phyloP scores from a whole-genome alignment of 64 coral and sea anemone species.

The Anthopleura sola region DNA sequence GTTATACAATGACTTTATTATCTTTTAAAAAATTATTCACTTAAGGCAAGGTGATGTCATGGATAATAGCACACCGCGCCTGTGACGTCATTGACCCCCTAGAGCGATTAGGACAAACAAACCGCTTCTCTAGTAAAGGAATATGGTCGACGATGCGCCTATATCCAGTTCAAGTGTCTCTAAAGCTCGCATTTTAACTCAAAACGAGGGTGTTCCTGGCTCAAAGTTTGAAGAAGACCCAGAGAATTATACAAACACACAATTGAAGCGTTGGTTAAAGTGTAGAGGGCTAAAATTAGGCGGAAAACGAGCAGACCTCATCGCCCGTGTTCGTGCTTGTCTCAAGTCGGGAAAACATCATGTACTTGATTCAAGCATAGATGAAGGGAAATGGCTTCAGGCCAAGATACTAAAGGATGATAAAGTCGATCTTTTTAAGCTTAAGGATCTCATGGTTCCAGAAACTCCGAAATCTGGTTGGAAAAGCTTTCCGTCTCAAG shows the following conservation, averaged over 20 bases:
- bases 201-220: constrained; percentile 23
- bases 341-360: constrained; percentile 7
- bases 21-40: too few relatives aligned
- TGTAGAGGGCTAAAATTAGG: constrained; percentile 29
- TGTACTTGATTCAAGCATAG: background rate
- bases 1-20: too few relatives aligned
- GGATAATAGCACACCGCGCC: too few relatives aligned
- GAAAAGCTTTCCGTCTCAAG: background rate
- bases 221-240: constrained; percentile 28
- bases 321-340: constrained; percentile 11
- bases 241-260: constrained; percentile 18
- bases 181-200: background rate
- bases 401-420: constrained; percentile 12
- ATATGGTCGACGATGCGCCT: too few relatives aligned
- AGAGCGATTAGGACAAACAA: too few relatives aligned
- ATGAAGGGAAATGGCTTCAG: constrained; percentile 28
- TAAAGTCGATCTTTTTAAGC: background rate
- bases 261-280: constrained; percentile 45
- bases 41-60: too few relatives aligned
- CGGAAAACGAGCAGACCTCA: constrained; percentile 13
- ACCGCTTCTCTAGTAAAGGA: too few relatives aligned
- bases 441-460: background rate
- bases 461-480: background rate
- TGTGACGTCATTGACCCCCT: too few relatives aligned
- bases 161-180: too few relatives aligned